phyloP scores from a whole-genome alignment of 2,797 vertebrate genomes.

The Pseudomugil tenellus region DNA sequence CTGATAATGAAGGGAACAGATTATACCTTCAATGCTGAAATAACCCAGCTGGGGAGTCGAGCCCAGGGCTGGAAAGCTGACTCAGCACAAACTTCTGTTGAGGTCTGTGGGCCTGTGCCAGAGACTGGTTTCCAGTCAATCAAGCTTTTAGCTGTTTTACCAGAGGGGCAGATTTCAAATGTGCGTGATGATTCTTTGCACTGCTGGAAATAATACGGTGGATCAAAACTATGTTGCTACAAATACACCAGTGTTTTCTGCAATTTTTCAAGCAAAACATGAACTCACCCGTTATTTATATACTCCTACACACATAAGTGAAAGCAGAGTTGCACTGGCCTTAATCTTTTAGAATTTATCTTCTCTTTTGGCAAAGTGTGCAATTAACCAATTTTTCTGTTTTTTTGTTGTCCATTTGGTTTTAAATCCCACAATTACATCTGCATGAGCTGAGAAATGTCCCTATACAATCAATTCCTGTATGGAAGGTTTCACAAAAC shows the following conservation, averaged over 20 bases:
- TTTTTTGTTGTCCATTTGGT: background rate
- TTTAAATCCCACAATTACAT: background rate
- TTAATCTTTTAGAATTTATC: no score
- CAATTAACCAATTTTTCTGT: background rate
- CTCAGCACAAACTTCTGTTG: slow-evolving; percentile 73
- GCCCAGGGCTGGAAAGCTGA: slow-evolving; percentile 72
- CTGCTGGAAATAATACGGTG: slow-evolving; percentile 1
- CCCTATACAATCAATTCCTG: background rate
- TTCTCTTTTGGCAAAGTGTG: background rate
- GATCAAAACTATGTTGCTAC: slow-evolving; percentile 10
- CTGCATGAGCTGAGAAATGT: background rate
- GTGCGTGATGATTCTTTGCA: slow-evolving; percentile 24
- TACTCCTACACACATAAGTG: background rate
- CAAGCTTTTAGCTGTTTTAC: slow-evolving; percentile 62
- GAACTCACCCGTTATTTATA: background rate
- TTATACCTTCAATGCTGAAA: slow-evolving; percentile 68
- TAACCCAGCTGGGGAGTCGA: slow-evolving; percentile 61
- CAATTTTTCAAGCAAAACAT: slow-evolving; percentile 1
- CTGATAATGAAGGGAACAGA: slow-evolving; percentile 68
- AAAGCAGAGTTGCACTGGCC: background rate
- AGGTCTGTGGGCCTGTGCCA: slow-evolving; percentile 70
- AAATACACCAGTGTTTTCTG: background rate
- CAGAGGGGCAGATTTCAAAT: slow-evolving; percentile 37
- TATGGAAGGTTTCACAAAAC: background rate
- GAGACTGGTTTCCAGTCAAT: slow-evolving; percentile 73